These are phyloP conservation scores for Chamaedrilus cognettii DNA, from an alignment of 2,888 invertebrate species.

Conservation along the genomic window DNA sequence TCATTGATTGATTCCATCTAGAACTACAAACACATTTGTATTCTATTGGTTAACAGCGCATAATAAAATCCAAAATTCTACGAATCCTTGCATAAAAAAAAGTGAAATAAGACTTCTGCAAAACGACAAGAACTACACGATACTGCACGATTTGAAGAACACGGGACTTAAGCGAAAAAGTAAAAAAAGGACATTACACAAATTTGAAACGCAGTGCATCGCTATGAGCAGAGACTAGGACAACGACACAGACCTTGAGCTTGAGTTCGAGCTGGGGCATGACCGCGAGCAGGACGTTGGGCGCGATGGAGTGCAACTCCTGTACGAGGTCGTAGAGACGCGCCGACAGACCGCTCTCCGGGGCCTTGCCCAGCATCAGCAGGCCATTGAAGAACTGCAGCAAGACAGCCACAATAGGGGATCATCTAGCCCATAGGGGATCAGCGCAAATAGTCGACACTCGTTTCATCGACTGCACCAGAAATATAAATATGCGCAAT, in stretches of 20 bases:
- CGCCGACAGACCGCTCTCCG: constrained; percentile 56
- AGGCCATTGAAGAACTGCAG: constrained; percentile 92
- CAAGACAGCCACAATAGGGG: too few species aligned
- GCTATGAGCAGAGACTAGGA: too few species aligned
- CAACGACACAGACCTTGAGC: constrained; percentile 59
- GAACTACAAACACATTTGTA: too few species aligned
- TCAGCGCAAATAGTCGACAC: too few species aligned
- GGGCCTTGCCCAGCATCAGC: constrained; percentile 85
- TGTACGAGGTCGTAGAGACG: constrained; percentile 91
- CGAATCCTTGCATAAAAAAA: too few species aligned
- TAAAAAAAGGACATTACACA: background rate
- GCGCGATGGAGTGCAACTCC: constrained; percentile 91
- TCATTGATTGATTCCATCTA: too few species aligned
- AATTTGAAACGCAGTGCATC: background rate
- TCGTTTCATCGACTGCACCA: too few species aligned
- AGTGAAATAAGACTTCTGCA: background rate
- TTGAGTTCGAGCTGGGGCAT: constrained; percentile 96
- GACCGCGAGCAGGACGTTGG: constrained; percentile 81
- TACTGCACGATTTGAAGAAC: background rate
- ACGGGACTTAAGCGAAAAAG: background rate
- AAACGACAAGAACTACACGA: too few species aligned
- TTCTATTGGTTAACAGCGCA: too few species aligned
- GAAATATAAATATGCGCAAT: too few species aligned
- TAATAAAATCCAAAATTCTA: too few species aligned
- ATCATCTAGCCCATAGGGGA: too few species aligned